Conservation (phyloP, 2,113 vertebrate genomes). For the Crotalus tigris region DNA sequence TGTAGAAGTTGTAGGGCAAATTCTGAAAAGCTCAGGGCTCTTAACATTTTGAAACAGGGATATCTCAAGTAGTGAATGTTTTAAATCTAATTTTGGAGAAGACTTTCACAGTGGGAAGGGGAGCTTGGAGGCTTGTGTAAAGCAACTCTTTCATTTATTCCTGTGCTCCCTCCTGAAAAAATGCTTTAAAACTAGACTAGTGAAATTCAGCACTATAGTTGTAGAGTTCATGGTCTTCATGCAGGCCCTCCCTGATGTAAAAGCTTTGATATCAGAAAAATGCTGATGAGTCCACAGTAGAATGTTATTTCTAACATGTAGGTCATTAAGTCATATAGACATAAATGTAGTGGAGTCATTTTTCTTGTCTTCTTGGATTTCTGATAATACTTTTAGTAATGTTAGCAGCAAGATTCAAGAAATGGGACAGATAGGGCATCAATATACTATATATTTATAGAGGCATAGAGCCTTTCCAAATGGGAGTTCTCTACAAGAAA, state of each 20-base stretch:
- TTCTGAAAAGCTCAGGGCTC: not conserved
- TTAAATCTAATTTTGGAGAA: not conserved
- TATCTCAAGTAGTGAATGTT: not conserved
- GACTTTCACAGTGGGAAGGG: not conserved
- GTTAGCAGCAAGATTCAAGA: not conserved
- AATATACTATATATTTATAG: not conserved
- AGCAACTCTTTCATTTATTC: not conserved
- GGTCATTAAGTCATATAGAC: not conserved
- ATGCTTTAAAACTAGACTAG: not conserved
- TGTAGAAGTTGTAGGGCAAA: not conserved
- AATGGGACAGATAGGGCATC: not conserved
- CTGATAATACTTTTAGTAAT: not conserved
- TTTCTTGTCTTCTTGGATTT: not conserved
- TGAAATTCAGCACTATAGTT: not conserved
- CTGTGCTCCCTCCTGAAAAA: not conserved
- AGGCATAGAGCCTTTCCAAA: not conserved
- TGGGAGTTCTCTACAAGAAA: not conserved
- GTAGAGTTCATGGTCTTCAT: not conserved
- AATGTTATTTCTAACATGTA: not conserved
- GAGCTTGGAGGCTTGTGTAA: not conserved
- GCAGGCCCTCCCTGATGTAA: not conserved
- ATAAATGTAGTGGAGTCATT: not conserved
- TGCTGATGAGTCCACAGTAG: not conserved
- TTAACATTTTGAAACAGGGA: not conserved
- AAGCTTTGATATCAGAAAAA: not conserved